A percentile compares a stretch with the other conserved stretches of the same genome.
phyloP scores from a whole-genome alignment of 2,113 vertebrate genomes.

The Channa maculata region DNA sequence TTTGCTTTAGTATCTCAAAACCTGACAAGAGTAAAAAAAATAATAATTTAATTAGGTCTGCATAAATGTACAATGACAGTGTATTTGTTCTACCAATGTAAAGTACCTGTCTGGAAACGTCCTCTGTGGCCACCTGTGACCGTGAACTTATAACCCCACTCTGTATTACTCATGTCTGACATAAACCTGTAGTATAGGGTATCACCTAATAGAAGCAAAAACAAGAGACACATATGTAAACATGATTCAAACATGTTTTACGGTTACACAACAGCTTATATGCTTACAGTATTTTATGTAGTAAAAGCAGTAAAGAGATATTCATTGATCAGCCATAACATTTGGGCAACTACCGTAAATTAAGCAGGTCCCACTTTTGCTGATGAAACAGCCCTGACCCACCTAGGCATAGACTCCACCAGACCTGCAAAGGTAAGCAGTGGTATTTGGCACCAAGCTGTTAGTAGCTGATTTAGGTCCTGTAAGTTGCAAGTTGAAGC shows the following conservation, averaged over 20 bases:
- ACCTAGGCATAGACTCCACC: too few species aligned
- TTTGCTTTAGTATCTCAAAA: constrained; percentile 97
- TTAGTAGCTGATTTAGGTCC: too few species aligned
- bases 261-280: accelerated
- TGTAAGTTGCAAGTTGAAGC: too few species aligned
- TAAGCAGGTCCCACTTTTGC: too few species aligned
- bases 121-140: constrained; percentile 96
- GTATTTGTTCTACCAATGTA: not conserved
- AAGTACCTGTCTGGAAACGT: constrained; percentile 94
- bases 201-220: constrained; percentile 84
- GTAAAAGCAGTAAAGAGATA: not conserved
- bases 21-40: constrained; percentile 75
- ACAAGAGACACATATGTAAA: constrained; percentile 1
- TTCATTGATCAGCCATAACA: too few species aligned
- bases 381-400: too few species aligned
- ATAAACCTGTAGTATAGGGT: constrained; percentile 94
- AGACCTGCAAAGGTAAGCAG: too few species aligned
- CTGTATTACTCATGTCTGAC: constrained; percentile 98
- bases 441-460: too few species aligned
- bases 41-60: not conserved
- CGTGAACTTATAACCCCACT: constrained; percentile 98
- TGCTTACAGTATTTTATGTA: too few species aligned
- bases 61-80: not conserved
- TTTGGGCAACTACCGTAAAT: too few species aligned
- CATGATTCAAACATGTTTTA: not conserved